A percentile compares a stretch with the other conserved stretches of the same genome.
These are phyloP conservation scores for Girardia tigrina DNA, from an alignment of 2,888 invertebrate genomes.

Conservation along the genomic window DNA sequence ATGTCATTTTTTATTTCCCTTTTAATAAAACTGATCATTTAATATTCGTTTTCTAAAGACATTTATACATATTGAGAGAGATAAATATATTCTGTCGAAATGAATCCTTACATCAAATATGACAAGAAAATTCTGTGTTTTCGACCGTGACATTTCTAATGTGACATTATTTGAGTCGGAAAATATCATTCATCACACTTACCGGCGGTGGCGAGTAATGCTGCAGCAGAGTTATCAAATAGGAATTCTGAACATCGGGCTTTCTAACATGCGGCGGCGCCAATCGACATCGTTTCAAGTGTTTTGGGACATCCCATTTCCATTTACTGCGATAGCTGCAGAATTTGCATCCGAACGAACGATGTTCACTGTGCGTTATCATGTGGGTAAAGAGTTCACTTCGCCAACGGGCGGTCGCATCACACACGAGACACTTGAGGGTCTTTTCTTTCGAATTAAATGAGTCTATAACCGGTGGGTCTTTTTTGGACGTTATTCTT, in stretches of 20 bases:
- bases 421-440: constrained; percentile 40
- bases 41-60: too few species aligned
- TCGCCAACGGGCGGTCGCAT: constrained; percentile 49
- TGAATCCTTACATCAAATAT: too few species aligned
- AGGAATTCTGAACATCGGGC: neutral
- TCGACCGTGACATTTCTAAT: too few species aligned
- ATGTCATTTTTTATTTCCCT: too few species aligned
- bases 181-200: neutral
- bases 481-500: neutral
- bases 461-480: neutral
- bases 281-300: constrained; percentile 44
- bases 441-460: neutral
- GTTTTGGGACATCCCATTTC: constrained; percentile 51
- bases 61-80: too few species aligned
- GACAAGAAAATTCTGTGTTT: too few species aligned
- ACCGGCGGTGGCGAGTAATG: neutral
- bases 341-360: constrained; percentile 48
- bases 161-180: neutral
- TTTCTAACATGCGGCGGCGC: constrained; percentile 1
- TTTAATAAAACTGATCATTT: too few species aligned
- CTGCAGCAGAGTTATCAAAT: neutral
- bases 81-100: too few species aligned
- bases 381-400: constrained; percentile 50
- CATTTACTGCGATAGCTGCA: constrained; percentile 50
- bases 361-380: constrained; percentile 50